A percentile compares a stretch with the other conserved stretches of the same genome.
Evolutionary conservation across 53 echinoderm and acorn worm genomes (phyloP).

Genomic region (Paelopatides confundens): DNA sequence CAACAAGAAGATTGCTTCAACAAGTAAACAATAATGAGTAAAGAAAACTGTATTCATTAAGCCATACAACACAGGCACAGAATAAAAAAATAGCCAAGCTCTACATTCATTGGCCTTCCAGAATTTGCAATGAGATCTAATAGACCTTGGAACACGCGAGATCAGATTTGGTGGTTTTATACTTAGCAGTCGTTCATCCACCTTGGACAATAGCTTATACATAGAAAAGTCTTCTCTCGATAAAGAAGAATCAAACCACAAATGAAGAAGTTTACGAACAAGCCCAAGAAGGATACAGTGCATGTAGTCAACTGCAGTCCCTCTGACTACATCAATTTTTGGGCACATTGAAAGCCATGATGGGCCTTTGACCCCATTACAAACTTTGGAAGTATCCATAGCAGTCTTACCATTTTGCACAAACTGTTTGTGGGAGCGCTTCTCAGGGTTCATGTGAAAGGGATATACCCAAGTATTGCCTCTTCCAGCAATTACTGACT

Average conservation of each 20-base stretch:
- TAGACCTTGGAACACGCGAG: slow-evolving; percentile 22
- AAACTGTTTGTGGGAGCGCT: background rate
- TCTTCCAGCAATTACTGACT: background rate
- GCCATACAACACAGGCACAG: slow-evolving; percentile 28
- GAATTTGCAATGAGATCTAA: no score
- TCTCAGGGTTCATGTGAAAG: background rate
- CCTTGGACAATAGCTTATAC: slow-evolving; percentile 9
- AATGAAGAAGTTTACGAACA: slow-evolving; percentile 26
- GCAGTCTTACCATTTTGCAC: background rate
- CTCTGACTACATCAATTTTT: slow-evolving; percentile 35
- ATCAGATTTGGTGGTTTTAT: slow-evolving; percentile 59
- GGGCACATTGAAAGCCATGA: background rate
- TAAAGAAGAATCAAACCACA: slow-evolving; percentile 75
- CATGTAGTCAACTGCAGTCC: slow-evolving; percentile 72
- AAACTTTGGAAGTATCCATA: background rate
- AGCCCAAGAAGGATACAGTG: slow-evolving; percentile 61
- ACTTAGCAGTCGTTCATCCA: slow-evolving; percentile 42
- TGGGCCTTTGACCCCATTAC: background rate
- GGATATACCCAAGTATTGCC: background rate
- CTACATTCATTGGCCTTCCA: slow-evolving; percentile 43
- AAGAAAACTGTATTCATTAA: slow-evolving; percentile 44
- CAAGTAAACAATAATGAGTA: slow-evolving; percentile 55
- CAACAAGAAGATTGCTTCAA: no score
- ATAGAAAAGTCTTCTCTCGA: no score
- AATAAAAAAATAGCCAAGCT: background rate